Conservation (phyloP, 2,888 invertebrate species). For the Stenodema calcarata region DNA sequence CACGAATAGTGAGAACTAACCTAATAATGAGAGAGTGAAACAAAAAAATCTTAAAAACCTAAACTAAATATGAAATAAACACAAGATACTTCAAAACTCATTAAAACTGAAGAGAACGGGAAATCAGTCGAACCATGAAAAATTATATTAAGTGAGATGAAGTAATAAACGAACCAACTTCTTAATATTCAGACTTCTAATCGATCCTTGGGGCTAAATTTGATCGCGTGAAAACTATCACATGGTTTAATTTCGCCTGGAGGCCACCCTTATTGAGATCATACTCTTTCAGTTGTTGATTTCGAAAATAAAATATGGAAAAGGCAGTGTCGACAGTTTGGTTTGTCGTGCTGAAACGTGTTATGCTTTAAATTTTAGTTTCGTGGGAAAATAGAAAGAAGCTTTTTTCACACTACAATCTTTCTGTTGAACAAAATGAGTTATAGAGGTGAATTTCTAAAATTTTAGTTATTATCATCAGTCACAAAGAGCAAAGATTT, state of each 20-base stretch:
- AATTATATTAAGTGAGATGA: no score
- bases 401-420: background rate
- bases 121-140: background rate
- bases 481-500: constrained; percentile 40
- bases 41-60: background rate
- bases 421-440: background rate
- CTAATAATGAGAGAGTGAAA: background rate
- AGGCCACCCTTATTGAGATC: constrained; percentile 26
- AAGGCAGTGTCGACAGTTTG: constrained; percentile 22
- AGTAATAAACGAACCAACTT: background rate
- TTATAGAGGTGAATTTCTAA: background rate
- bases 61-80: background rate
- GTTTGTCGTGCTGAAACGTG: background rate
- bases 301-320: background rate
- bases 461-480: constrained; percentile 40
- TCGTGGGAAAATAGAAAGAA: background rate
- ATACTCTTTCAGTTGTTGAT: background rate
- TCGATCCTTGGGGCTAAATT: background rate
- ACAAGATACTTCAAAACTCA: background rate
- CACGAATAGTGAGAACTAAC: background rate
- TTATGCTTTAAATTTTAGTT: background rate
- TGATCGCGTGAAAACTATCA: background rate
- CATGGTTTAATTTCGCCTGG: background rate
- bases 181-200: background rate
- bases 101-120: background rate